Evolutionary conservation across 2,888 invertebrate species (phyloP), one percentile per base, ranked within the genome.

Genomic region (Phania funesta): DNA sequence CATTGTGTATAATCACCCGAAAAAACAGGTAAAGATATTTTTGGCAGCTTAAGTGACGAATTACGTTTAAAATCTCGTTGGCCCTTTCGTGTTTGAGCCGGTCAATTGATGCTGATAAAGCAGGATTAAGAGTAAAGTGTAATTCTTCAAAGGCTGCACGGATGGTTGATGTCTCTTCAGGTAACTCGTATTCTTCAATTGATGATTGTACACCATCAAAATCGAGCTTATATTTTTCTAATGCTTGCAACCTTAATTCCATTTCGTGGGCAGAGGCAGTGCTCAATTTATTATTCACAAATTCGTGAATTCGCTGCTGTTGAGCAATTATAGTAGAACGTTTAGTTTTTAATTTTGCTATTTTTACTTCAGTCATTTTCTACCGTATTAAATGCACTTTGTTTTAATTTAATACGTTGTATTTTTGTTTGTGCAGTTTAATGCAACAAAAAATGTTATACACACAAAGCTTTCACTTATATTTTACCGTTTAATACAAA

Each of bases 311-410:
- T 9, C 74, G 26, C 29, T 64, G 52, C 11, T 74, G 74, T 20
- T 64, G 64, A 0, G 64, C 38, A 32, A 74, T 74, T n/a, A 64
- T 3, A n/a, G 74, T 64, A 18, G 20, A 6, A 35, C 74, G 56
- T 56, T 75, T 75, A 5, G 7, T 65, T 65, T 75, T 65, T 4
- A 35, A 0, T 46, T 75, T 65, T 0, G 65, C 54, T 56, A 46
- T 16, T 48, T 75, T 65, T 1, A 64, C 46, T 74, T 74, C 56
- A 54, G 74, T 32, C 56, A 74, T 74, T 56, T 62, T 18, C n/a
- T n/a, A n/a, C n/a, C n/a, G n/a, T n/a, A n/a, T n/a, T n/a, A n/a
- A n/a, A n/a, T n/a, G n/a, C n/a, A n/a, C n/a, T n/a, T n/a, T n/a
- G n/a, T n/a, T n/a, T n/a, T 11, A 5, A 11, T 32, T 32, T 32